A percentile compares a stretch with the other conserved stretches of the same genome.
Evolutionary conservation across 2,888 invertebrate species (phyloP).

Genomic region (Zygogramma bicolorata): DNA sequence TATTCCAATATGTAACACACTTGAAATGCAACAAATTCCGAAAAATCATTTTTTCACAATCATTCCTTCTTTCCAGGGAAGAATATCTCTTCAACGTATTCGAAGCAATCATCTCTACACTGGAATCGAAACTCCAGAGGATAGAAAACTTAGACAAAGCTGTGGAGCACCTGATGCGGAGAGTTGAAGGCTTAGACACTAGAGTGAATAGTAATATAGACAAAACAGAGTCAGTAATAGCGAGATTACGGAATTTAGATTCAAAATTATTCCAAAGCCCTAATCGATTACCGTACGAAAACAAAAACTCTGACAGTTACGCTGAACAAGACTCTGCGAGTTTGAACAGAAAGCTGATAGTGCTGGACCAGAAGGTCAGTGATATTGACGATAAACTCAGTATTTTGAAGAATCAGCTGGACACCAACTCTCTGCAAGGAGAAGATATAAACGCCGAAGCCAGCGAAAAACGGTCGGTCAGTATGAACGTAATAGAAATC

Average conservation of each 20-base stretch:
- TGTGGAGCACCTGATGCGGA: slow-evolving; percentile 86
- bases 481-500: slow-evolving; percentile 85
- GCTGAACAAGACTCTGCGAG: slow-evolving; percentile 64
- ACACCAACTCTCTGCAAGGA: slow-evolving; percentile 81
- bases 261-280: slow-evolving; percentile 77
- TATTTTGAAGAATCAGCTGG: slow-evolving; percentile 84
- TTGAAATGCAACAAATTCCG: no score
- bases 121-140: slow-evolving; percentile 88
- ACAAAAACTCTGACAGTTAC: slow-evolving; percentile 52
- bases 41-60: not conserved
- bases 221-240: slow-evolving; percentile 86
- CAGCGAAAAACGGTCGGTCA: slow-evolving; percentile 87
- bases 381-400: slow-evolving; percentile 85
- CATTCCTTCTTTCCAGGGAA: slow-evolving; percentile 76
- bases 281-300: slow-evolving; percentile 46
- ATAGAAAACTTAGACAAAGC: slow-evolving; percentile 91
- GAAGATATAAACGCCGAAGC: slow-evolving; percentile 90
- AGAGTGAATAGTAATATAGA: slow-evolving; percentile 86
- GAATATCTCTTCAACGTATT: slow-evolving; percentile 90
- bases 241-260: slow-evolving; percentile 81
- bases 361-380: slow-evolving; percentile 85
- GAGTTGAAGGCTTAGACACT: slow-evolving; percentile 85
- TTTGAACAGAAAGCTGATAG: slow-evolving; percentile 76
- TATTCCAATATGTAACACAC: no score
- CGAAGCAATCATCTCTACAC: slow-evolving; percentile 89